A percentile compares a stretch with the other conserved stretches of the same genome.
Evolutionary conservation across 2,113 vertebrate species (phyloP).

Genomic region (Dolichotis patagonum): DNA sequence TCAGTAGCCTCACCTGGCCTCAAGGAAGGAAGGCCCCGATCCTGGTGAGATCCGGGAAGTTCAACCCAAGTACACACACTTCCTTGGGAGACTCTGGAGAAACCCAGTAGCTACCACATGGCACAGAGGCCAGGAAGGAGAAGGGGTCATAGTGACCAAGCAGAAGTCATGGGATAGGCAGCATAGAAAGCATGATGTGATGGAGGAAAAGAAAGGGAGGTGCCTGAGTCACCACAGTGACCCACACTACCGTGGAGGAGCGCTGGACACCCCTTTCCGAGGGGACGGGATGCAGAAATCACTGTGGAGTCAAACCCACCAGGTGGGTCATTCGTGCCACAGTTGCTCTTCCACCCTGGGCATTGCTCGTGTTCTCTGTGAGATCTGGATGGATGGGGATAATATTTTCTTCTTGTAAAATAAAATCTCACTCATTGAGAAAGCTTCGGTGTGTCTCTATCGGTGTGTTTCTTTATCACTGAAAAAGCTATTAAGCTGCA

Average conservation of each 20-base stretch:
- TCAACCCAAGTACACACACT: not conserved
- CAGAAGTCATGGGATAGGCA: not conserved
- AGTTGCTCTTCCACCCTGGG: not conserved
- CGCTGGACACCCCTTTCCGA: not conserved
- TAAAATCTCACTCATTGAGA: not conserved
- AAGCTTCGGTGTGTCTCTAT: slow-evolving; percentile 9
- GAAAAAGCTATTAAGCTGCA: not conserved
- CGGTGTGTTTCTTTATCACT: slow-evolving; percentile 4
- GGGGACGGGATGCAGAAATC: not conserved
- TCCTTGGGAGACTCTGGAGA: not conserved
- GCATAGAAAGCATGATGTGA: not conserved
- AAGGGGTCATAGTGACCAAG: not conserved
- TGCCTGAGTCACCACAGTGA: not conserved
- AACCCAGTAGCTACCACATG: not conserved
- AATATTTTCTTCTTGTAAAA: not conserved
- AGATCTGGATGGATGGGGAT: not conserved
- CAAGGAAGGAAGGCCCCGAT: not conserved
- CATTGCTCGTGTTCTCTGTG: not conserved
- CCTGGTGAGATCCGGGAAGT: not conserved
- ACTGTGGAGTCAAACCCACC: not conserved
- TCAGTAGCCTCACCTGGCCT: not conserved
- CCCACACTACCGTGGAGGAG: no score
- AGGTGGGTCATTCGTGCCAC: not conserved
- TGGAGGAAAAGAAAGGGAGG: not conserved
- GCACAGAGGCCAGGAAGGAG: not conserved